Evolutionary conservation across 2,888 invertebrate species (phyloP).

Genomic region (Lottia scabra): DNA sequence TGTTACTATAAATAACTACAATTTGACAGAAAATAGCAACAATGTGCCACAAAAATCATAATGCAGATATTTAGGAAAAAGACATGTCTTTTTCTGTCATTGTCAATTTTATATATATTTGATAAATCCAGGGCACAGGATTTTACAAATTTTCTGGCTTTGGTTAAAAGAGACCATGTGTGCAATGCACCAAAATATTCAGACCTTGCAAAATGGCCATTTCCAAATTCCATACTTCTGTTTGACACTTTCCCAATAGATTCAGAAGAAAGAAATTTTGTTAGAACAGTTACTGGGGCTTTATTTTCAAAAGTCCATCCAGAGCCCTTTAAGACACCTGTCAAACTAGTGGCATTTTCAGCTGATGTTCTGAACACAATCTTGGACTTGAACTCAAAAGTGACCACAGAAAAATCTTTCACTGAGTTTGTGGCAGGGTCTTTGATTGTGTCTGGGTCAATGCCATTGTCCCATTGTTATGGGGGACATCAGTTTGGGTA

Average conservation of each 20-base stretch:
- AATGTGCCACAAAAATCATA: no score
- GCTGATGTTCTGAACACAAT: conserved; percentile 41
- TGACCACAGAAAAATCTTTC: conserved; percentile 36
- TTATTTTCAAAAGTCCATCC: conserved; percentile 57
- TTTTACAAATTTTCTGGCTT: no score
- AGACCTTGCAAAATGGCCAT: conserved; percentile 34
- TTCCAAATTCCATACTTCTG: conserved; percentile 35
- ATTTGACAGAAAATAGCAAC: not conserved
- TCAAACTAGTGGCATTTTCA: conserved; percentile 45
- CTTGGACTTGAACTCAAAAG: conserved; percentile 44
- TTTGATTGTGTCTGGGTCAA: conserved; percentile 30
- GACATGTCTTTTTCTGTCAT: no score
- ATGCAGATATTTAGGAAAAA: no score
- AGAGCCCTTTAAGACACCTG: conserved; percentile 38
- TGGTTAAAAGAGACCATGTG: no score
- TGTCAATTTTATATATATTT: no score
- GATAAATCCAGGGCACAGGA: no score
- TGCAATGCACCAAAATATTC: not conserved
- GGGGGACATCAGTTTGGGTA: conserved; percentile 66
- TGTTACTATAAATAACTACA: not conserved
- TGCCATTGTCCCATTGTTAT: conserved; percentile 58
- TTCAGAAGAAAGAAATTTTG: conserved; percentile 48
- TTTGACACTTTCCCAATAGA: conserved; percentile 51
- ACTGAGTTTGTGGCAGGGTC: conserved; percentile 48
- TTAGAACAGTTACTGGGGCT: conserved; percentile 76